These are phyloP conservation scores for Ptyas mucosa DNA, from an alignment of 2,113 vertebrate species.

Conservation along the genomic window DNA sequence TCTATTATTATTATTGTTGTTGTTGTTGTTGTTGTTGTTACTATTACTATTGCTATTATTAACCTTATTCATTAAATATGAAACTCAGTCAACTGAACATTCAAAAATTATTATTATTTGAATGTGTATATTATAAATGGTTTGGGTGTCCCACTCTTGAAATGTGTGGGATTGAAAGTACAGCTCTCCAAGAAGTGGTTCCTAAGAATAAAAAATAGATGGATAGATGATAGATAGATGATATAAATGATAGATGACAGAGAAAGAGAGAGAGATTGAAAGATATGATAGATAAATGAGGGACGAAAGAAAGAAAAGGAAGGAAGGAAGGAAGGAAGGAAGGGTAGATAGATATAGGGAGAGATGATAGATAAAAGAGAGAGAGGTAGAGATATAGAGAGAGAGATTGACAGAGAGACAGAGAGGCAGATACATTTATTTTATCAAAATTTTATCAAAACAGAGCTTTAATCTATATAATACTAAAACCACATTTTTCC, in stretches of 20 bases:
- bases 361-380: neutral
- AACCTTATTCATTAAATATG: no score
- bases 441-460: neutral
- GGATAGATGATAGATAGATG: neutral
- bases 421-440: neutral
- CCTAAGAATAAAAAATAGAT: neutral
- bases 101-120: no score
- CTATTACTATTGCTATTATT: no score
- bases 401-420: neutral
- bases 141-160: neutral
- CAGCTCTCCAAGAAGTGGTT: neutral
- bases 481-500: constrained; percentile 1
- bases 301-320: neutral
- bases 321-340: no score
- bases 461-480: neutral
- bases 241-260: neutral
- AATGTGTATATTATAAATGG: neutral
- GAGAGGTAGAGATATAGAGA: neutral
- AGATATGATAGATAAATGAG: neutral
- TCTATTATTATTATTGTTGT: no score
- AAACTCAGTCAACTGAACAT: no score
- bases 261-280: neutral
- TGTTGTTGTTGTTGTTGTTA: no score
- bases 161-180: neutral
- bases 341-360: neutral